Percentiles rank a stretch among this genome's conserved stretches.
These are phyloP conservation scores for Drosophila azteca DNA, from an alignment of 1,140 invertebrate genomes.

Conservation along the genomic window DNA sequence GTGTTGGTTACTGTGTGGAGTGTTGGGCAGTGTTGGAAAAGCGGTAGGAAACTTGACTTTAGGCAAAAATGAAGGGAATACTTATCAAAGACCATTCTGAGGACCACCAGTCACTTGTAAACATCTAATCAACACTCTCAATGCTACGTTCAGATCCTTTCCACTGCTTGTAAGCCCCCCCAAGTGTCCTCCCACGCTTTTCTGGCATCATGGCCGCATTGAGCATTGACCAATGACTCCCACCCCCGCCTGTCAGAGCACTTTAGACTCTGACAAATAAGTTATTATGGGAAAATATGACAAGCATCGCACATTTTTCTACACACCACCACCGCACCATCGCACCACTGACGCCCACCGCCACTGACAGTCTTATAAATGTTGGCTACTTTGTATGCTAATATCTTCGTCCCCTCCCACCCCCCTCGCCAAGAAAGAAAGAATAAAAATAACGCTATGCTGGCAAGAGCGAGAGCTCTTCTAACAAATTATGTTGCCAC, in stretches of 20 bases:
- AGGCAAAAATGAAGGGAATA: too few relatives aligned
- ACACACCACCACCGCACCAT: not conserved
- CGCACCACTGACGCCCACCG: not conserved
- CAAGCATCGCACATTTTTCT: slow-evolving; percentile 57
- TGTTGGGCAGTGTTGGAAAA: too few relatives aligned
- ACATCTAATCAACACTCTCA: too few relatives aligned
- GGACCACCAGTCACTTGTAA: too few relatives aligned
- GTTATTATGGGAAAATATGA: slow-evolving; percentile 79
- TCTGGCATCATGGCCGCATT: slow-evolving; percentile 36
- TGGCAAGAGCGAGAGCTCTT: slow-evolving; percentile 38
- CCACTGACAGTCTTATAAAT: slow-evolving; percentile 51
- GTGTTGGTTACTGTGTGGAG: too few relatives aligned
- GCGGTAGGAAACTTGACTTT: too few relatives aligned
- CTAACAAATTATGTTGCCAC: slow-evolving; percentile 82
- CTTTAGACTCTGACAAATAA: slow-evolving; percentile 55
- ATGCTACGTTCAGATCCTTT: too few relatives aligned
- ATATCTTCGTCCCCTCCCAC: slow-evolving; percentile 31
- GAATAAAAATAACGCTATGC: slow-evolving; percentile 24
- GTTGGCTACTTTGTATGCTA: slow-evolving; percentile 75
- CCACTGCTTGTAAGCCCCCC: too few relatives aligned
- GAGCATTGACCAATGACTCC: slow-evolving; percentile 41
- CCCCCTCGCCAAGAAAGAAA: not conserved
- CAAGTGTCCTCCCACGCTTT: not conserved
- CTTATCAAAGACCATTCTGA: too few relatives aligned
- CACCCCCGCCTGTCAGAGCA: slow-evolving; percentile 11